Conservation (phyloP, 2,888 invertebrate genomes). For the Cheilosia vulpina region DNA sequence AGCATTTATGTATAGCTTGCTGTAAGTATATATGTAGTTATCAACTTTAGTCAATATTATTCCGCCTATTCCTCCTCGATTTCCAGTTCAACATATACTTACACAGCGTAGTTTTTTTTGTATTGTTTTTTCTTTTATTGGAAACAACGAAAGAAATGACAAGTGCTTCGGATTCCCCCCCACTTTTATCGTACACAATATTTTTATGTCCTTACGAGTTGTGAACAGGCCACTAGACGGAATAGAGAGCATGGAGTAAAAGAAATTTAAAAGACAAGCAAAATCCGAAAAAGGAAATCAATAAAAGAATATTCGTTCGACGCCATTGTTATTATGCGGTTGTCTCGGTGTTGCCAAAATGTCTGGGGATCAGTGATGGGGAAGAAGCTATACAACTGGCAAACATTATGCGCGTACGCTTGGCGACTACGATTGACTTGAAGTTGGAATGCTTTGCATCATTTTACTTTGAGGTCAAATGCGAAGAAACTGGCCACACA, state of each 20-base stretch:
- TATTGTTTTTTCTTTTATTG: slow-evolving; percentile 25
- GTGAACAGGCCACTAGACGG: slow-evolving; percentile 38
- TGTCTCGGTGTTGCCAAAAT: slow-evolving; percentile 71
- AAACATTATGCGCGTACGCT: slow-evolving; percentile 30
- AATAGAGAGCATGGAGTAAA: slow-evolving; percentile 28
- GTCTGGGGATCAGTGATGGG: slow-evolving; percentile 68
- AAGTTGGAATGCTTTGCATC: slow-evolving; percentile 33
- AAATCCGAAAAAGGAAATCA: slow-evolving; percentile 58
- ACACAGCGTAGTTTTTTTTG: slow-evolving; percentile 13
- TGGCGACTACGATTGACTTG: slow-evolving; percentile 49
- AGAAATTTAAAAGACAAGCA: slow-evolving; percentile 55
- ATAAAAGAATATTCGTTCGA: slow-evolving; percentile 61
- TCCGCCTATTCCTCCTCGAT: slow-evolving; percentile 57
- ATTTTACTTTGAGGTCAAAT: slow-evolving; percentile 53
- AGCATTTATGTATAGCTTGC: slow-evolving; percentile 35
- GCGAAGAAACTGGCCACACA: slow-evolving; percentile 14
- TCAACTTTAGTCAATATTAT: slow-evolving; percentile 66
- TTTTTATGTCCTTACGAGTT: slow-evolving; percentile 59
- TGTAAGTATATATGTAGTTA: slow-evolving; percentile 18
- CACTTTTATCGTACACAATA: slow-evolving; percentile 47
- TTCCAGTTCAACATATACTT: slow-evolving; percentile 51
- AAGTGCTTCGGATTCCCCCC: slow-evolving; percentile 25
- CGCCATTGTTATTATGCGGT: slow-evolving; percentile 74
- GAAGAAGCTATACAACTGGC: slow-evolving; percentile 56
- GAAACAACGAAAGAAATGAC: slow-evolving; percentile 42